Conservation (phyloP, 2,888 invertebrate genomes). For the Cheilosia scutellata region DNA sequence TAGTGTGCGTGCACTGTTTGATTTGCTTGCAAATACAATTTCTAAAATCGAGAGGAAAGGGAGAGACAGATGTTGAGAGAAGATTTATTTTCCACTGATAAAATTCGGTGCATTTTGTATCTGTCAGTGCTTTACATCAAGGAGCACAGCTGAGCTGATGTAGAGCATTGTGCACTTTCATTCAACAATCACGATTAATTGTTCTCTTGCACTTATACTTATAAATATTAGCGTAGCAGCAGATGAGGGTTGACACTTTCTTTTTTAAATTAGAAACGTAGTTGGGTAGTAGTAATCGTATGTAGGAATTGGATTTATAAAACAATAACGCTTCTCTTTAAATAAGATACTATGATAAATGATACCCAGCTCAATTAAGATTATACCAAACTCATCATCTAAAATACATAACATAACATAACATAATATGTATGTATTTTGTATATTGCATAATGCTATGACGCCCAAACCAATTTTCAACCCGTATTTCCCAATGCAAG, state of each 20-base stretch:
- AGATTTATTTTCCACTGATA: slow-evolving; percentile 1
- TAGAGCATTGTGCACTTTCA: slow-evolving; percentile 21
- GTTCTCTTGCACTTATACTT: slow-evolving; percentile 8
- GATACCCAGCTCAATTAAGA: no score
- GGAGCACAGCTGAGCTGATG: slow-evolving; percentile 35
- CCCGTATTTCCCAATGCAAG: no score
- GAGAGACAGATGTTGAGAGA: not conserved
- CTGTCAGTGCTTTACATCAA: slow-evolving; percentile 7
- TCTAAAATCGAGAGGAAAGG: not conserved
- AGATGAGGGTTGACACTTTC: slow-evolving; percentile 33
- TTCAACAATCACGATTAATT: slow-evolving; percentile 7
- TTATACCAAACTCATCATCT: no score
- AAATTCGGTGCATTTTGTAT: slow-evolving; percentile 17
- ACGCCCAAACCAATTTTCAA: no score
- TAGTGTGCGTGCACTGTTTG: not conserved
- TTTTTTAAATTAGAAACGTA: no score
- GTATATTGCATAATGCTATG: no score
- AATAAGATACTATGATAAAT: no score
- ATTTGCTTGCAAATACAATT: slow-evolving; percentile 1
- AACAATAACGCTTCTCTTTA: no score
- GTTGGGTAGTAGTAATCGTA: not conserved
- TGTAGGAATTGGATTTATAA: no score
- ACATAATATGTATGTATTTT: no score
- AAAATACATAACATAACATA: no score
- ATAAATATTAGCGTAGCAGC: slow-evolving; percentile 20